These are phyloP conservation scores for Epiblema foenella DNA, from an alignment of 2,888 invertebrate genomes.

Conservation along the genomic window DNA sequence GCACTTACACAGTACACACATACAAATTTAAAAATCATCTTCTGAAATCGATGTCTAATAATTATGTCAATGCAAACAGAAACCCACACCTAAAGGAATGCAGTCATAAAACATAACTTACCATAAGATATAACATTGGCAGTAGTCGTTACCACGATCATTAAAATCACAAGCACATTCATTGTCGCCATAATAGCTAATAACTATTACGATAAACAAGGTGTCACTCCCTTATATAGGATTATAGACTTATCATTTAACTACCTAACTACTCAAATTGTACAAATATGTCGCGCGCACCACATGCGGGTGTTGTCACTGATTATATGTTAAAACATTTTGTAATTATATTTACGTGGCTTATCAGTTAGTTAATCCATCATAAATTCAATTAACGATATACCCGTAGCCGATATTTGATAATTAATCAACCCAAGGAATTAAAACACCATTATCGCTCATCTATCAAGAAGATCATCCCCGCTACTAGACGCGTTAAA, in stretches of 20 bases:
- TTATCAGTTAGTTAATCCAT: constrained; percentile 30
- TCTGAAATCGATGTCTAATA: no score
- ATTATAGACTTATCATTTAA: constrained; percentile 28
- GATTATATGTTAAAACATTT: constrained; percentile 18
- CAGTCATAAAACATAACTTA: constrained; percentile 50
- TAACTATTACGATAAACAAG: constrained; percentile 53
- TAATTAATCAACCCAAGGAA: neutral
- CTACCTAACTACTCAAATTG: constrained; percentile 22
- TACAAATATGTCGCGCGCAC: constrained; percentile 17
- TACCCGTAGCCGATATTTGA: constrained; percentile 9
- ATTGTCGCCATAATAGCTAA: constrained; percentile 55
- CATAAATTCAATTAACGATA: constrained; percentile 4
- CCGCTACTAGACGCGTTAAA: no score
- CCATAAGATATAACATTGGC: constrained; percentile 65
- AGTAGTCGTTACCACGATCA: constrained; percentile 56
- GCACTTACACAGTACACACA: no score
- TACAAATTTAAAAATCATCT: no score
- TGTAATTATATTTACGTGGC: constrained; percentile 16
- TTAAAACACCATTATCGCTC: neutral
- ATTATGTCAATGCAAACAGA: no score
- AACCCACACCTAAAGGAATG: neutral
- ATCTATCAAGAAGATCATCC: no score
- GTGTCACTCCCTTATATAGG: constrained; percentile 55
- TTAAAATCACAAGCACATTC: constrained; percentile 62
- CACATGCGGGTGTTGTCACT: constrained; percentile 33